Evolutionary conservation across 2,888 invertebrate species (phyloP), one percentile per base, ranked within the genome.

Genomic region (Drosophila kuntzei): DNA sequence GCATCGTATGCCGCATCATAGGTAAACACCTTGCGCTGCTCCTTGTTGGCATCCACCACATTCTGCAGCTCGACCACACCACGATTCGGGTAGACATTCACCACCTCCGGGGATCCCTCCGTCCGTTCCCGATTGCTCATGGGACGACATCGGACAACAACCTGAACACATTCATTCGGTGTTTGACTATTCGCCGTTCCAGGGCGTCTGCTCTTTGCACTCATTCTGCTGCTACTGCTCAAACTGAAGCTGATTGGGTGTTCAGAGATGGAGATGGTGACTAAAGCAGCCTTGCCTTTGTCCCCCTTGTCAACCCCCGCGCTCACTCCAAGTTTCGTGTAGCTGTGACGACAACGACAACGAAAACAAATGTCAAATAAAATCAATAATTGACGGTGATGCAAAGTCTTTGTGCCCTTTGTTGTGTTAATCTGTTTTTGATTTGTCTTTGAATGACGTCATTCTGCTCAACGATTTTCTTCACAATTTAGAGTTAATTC

Each of bases 1-100:
- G 87, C 87, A 93, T 98, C 98, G 93, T 99, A 99, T 6, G 99
- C 98, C 32, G 98, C 97, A 93, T 99, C 99, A 93, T 98, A 99
- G 0, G 99, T 98, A 93, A 99, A 99, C 77, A 96, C 95, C 93
- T 99, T 99, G 79, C 97, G 97, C 89, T 95, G 95, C 54, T 96
- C 96, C 88, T 94, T 93, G 20, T 94, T 94, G 54, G 94, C 94
- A 37, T 95, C 95, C 1, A 82, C 80, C 76, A 96, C 96, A 93
- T 98, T 97, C 88, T 95, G 95, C 58, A 99, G 95, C 92, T 98
- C 98, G 69, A 99, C 96, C 1, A 96, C 96, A 32, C 99, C 99
- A 76, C 97, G 94, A 82, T 96, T 95, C 25, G 97, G 95, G 93
- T 95, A 95, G 84, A 98, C 96, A 77, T 96, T 95, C 58, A 99